Base-by-base conservation (phyloP, 2,797 vertebrate species). In the Dermochelys coriacea region DNA sequence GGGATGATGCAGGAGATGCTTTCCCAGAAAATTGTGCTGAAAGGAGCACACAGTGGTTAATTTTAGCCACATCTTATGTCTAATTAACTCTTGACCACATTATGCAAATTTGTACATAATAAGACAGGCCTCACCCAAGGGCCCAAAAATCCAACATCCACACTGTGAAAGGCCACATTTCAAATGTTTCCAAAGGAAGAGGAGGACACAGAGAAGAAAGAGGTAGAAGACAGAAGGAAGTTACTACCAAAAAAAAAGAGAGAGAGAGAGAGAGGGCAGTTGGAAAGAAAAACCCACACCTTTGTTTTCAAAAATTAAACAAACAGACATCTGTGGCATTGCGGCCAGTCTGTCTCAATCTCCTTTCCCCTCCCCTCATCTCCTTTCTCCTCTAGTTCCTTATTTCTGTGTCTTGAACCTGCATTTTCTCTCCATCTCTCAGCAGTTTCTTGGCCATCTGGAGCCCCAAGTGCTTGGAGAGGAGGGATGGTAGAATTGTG, bases 41-140 rank as follows among this genome's bases (percentile, higher is more conserved):
- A 57, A 27, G 55, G 93, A 88, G 88, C 64, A 51, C 78, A 82
- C n/a, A 87, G 82, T 78, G 82, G 88, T 89, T 97, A 97, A 94
- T 96, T 96, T 94, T 95, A 96, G 94, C 94, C 74, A 91, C 77
- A 89, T 91, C 93, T 90, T 96, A 96, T 94, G 90, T 85, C 82
- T 97, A 94, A 97, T 97, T 95, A 97, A 93, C 91, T 97, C 87
- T 95, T 45, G 11, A 27, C 21, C 12, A 14, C 37, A 41, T 97
- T 96, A 96, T 97, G 94, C 94, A 95, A 95, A 96, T 97, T 92
- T 80, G 87, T 94, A 95, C 85, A 88, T 96, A 95, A 61, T 90
- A 95, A 94, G 61, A 12, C 50, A 57, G 86, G 34, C 95, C 92
- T 86, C 84, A 93, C 93, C 82, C 74, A 89, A 92, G 29, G 84